A percentile compares a stretch with the other conserved stretches of the same genome.
These are phyloP conservation scores for Tetragonula clypearis DNA, from an alignment of 1,140 invertebrate species.

Conservation along the genomic window DNA sequence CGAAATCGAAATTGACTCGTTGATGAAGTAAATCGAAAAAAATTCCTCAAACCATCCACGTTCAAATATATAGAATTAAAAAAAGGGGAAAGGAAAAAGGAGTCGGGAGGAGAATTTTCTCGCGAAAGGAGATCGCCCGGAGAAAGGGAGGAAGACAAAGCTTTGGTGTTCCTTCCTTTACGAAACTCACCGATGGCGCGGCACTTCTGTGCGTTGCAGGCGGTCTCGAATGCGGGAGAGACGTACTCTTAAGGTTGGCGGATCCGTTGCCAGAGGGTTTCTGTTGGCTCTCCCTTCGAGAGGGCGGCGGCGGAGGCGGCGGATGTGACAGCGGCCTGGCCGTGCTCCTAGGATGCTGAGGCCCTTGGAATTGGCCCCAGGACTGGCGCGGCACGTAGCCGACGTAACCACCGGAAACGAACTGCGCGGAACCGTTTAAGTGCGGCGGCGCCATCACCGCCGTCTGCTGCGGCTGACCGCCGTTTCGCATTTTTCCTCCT, in stretches of 20 bases:
- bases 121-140: too few relatives aligned
- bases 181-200: conserved; percentile 78
- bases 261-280: conserved; percentile 55
- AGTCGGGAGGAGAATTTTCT: too few relatives aligned
- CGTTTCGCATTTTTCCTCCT: conserved; percentile 76
- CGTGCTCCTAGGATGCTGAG: conserved; percentile 53
- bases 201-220: conserved; percentile 66
- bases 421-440: conserved; percentile 79
- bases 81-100: too few relatives aligned
- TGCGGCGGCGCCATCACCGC: conserved; percentile 79
- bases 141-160: too few relatives aligned
- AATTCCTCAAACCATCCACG: too few relatives aligned
- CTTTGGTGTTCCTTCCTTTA: not conserved
- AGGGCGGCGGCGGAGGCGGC: conserved; percentile 77
- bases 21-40: too few relatives aligned
- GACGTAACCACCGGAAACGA: conserved; percentile 78
- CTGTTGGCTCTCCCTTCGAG: conserved; percentile 71
- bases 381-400: conserved; percentile 77
- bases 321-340: conserved; percentile 77
- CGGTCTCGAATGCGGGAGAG: conserved; percentile 68
- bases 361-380: conserved; percentile 74
- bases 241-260: conserved; percentile 67
- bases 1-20: too few relatives aligned
- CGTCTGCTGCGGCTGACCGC: conserved; percentile 77
- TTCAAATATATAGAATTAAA: too few relatives aligned